phyloP scores from a whole-genome alignment of 1,140 invertebrate species.

The Mizuhopecten yessoensis region DNA sequence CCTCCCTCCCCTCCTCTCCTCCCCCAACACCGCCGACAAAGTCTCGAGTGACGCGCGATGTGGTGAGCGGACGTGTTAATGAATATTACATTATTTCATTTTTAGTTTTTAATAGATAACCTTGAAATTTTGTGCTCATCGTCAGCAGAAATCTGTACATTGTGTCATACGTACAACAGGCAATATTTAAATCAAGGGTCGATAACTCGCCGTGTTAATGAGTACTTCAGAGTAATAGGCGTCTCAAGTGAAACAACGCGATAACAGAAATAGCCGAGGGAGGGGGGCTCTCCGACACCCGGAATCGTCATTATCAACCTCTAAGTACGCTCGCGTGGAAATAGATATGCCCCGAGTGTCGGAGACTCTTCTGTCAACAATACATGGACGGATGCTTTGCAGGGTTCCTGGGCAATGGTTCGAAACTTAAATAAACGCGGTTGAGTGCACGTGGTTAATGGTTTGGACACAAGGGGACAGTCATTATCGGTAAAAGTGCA shows the following conservation, averaged over 20 bases:
- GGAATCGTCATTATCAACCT: constrained; percentile 1
- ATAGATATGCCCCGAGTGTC: background rate
- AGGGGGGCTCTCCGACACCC: background rate
- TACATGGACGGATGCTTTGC: background rate
- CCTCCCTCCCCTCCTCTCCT: background rate
- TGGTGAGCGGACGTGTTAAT: background rate
- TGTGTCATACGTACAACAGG: background rate
- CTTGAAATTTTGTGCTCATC: background rate
- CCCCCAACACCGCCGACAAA: background rate
- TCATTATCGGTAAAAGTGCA: constrained; percentile 2
- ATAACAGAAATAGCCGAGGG: background rate
- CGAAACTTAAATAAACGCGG: background rate
- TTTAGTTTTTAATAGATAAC: background rate
- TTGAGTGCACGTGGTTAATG: background rate
- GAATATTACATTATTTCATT: background rate
- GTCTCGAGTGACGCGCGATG: no score
- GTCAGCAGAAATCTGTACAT: no score
- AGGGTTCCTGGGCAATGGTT: background rate
- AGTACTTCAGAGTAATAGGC: constrained; percentile 9
- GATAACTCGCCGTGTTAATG: background rate
- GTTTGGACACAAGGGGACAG: background rate
- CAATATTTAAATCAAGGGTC: constrained; percentile 19
- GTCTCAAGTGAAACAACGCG: background rate
- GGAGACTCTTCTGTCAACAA: background rate
- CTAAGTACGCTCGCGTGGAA: background rate